Evolutionary conservation across 2,113 vertebrate genomes (phyloP), one percentile per base, ranked within the genome.

Genomic region (Sceloporus undulatus): DNA sequence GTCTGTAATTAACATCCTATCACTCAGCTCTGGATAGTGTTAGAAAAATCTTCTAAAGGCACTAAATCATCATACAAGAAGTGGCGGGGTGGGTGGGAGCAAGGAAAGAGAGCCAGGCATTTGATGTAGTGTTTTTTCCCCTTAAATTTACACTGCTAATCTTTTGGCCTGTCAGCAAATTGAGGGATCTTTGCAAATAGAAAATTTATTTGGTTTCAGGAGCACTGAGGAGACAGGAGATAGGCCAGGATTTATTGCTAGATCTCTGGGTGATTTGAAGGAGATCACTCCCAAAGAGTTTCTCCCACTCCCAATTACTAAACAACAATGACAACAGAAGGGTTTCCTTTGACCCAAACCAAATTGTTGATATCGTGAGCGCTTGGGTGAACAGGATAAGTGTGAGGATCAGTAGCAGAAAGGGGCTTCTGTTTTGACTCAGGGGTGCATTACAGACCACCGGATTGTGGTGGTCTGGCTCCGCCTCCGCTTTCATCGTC

Each of bases 1-100:
- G 88, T 93, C 79, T 84, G 9, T 94, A 95, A 95, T 92, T 94
- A 94, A 76, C 85, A 91, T 87, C 27, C 29, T 91, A 81, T 93
- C 5, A 81, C 75, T 92, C 92, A 90, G 89, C 85, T 65, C 78
- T 82, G 3, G 73, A 88, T n/a, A 94, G 80, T 14, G 76, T 91
- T 91, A 88, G 84, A 80, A 91, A 88, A 86, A 79, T 70, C 59
- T 92, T 94, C 54, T 82, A 6, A 84, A 94, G 90, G 9, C 25
- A 59, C 19, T 34, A 21, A 89, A 77, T 89, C 91, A 82, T 27
- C 89, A 5, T 19, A 13, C 11, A 59, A 29, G 80, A 86, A 38
- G 84, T 25, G 13, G 59, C 11, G 3, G 29, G 85, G 66, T 9
- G 65, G n/a, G 42, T 42, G 3, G 5, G 2, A 52, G 18, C 10